Percentiles rank a stretch among this genome's conserved stretches.
These are phyloP conservation scores for Dallia pectoralis DNA, from an alignment of 2,797 vertebrate genomes.

Conservation along the genomic window DNA sequence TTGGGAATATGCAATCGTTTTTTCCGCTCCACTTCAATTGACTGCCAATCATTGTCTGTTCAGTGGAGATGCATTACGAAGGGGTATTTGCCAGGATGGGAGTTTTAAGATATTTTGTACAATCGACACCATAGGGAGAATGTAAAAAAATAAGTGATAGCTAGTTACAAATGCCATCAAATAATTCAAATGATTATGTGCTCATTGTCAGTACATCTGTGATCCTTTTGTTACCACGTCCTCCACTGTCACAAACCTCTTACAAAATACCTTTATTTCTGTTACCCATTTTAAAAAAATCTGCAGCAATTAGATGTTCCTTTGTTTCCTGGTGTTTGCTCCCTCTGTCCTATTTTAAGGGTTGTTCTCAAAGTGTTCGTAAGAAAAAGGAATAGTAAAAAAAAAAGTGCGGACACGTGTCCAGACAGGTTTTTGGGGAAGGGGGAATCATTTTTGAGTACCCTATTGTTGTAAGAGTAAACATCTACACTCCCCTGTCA, in stretches of 20 bases:
- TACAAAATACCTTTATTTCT: neutral
- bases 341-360: slow-evolving; percentile 5
- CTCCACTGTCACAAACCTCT: neutral
- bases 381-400: neutral
- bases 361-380: neutral
- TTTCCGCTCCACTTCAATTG: slow-evolving; percentile 9
- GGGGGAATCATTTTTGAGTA: neutral
- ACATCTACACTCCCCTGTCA: neutral
- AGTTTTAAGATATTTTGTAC: neutral
- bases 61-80: neutral
- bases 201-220: neutral
- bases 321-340: neutral
- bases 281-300: neutral
- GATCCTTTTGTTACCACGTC: neutral
- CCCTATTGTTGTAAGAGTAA: neutral
- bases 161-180: neutral
- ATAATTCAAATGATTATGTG: neutral
- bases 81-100: neutral
- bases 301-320: neutral
- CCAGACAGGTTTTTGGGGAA: neutral
- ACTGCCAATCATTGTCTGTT: neutral
- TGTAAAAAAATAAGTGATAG: neutral
- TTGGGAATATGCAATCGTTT: neutral
- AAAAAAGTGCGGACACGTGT: neutral
- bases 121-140: neutral